Evolutionary conservation across 30 jellyfish, hydroid and myxozoan genomes (phyloP).

Genomic region (Mastigias papua): DNA sequence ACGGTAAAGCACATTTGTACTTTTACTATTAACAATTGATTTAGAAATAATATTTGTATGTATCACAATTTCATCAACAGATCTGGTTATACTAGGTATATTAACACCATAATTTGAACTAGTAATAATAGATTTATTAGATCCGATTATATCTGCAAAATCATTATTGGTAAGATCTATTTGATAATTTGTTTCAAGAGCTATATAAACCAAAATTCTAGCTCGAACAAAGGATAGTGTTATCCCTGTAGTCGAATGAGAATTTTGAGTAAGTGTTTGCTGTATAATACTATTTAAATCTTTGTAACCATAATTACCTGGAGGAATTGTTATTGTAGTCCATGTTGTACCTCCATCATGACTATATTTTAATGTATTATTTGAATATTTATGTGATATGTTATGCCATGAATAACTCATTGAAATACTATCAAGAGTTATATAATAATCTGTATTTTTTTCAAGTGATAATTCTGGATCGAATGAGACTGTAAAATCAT

Average conservation of each 20-base stretch:
- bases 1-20: not conserved
- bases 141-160: not conserved
- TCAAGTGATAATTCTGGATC: not conserved
- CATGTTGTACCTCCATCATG: not conserved
- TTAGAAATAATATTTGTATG: not conserved
- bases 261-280: not conserved
- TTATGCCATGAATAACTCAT: not conserved
- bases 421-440: not conserved
- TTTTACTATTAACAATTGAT: not conserved
- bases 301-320: not conserved
- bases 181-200: not conserved
- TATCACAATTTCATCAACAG: not conserved
- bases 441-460: no score
- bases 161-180: not conserved
- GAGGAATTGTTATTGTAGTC: not conserved
- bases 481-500: no score
- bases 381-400: no score
- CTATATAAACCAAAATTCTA: not conserved
- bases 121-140: no score
- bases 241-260: not conserved
- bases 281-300: not conserved
- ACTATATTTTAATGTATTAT: no score
- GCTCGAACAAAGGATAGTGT: not conserved
- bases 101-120: not conserved
- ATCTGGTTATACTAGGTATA: not conserved